These are phyloP conservation scores for Allobates femoralis DNA, from an alignment of 2,797 vertebrate species.

Conservation along the genomic window DNA sequence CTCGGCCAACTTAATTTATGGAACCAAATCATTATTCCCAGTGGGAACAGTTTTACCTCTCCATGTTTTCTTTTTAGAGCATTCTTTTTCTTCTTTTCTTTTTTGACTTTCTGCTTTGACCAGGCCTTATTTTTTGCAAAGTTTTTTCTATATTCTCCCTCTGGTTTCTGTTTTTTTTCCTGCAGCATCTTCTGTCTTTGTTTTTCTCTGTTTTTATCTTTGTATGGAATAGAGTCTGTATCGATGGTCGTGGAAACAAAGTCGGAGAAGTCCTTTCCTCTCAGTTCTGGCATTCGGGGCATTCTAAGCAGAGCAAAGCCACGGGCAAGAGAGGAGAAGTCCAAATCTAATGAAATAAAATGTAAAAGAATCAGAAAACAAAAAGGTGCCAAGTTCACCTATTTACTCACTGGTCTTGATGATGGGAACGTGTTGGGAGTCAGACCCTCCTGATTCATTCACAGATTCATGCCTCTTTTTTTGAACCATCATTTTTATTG, in stretches of 20 bases:
- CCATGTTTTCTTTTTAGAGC: constrained; percentile 82
- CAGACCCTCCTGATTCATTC: too few relatives aligned
- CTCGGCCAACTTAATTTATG: too few relatives aligned
- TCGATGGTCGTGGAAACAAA: constrained; percentile 81
- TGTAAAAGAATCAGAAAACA: background rate
- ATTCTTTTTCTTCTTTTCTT: constrained; percentile 82
- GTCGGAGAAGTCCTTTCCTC: constrained; percentile 82
- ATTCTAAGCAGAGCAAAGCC: constrained; percentile 91
- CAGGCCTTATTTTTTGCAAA: constrained; percentile 85
- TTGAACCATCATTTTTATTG: too few relatives aligned
- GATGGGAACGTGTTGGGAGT: too few relatives aligned
- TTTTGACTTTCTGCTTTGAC: constrained; percentile 93
- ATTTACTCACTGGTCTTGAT: too few relatives aligned
- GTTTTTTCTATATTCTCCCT: constrained; percentile 72
- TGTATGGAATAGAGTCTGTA: constrained; percentile 89
- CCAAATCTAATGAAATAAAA: constrained; percentile 81
- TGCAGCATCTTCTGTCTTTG: constrained; percentile 85
- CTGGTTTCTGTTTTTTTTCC: constrained; percentile 71
- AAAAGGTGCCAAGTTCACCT: too few relatives aligned
- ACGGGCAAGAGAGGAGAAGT: constrained; percentile 84
- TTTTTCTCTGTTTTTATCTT: constrained; percentile 91
- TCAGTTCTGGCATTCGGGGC: constrained; percentile 94
- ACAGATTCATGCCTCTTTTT: too few relatives aligned
- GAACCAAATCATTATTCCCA: background rate
- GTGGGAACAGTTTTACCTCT: constrained; percentile 76